Evolutionary conservation across 2,797 vertebrate genomes (phyloP), one percentile per base, ranked within the genome.

Genomic region (Poeciliopsis paucimaculata): DNA sequence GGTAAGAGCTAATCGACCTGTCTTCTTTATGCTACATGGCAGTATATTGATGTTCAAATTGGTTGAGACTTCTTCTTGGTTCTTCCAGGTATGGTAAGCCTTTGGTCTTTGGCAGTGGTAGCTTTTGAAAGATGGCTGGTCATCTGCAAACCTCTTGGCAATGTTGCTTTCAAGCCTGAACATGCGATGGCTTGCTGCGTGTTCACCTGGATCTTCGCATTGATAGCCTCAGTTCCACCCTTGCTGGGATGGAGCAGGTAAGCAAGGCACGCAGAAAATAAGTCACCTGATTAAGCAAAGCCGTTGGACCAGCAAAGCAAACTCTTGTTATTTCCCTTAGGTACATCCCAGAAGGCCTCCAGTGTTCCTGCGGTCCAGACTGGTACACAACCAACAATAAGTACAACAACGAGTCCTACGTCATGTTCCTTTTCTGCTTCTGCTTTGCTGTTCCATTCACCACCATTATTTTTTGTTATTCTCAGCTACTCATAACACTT

Each of bases 351-450:
- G 94, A 95, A 79, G 95, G 95, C 90, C 84, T 95, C 75, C 95
- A 95, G 88, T 96, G 95, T 87, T 95, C 94, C 18, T 96, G 94
- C 83, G 94, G 93, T 16, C 94, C 95, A 36, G 95, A 95, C 85
- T 96, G 95, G 94, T 95, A 95, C 85, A 96, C 95, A 8, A 89
- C 91, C 5, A 87, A 89, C 85, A 95, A 95, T 91, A 95, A 95
- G 76, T 95, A 91, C 92, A 94, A 95, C 90, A 95, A 95, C 2
- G 95, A 96, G 68, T 93, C 94, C 77, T 96, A 94, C 2, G 95
- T 96, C 78, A 80, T 95, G 43, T 97, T 96, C 88, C 94, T 96
- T 34, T 96, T 96, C 90, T 88, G 90, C 84, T 96, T 96, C 91
- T 96, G 96, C 92, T 96, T 96, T 45, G 77, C 94, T 0, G 72